Conservation (phyloP, 2,113 vertebrate species). For the Brevimyrus niger region DNA sequence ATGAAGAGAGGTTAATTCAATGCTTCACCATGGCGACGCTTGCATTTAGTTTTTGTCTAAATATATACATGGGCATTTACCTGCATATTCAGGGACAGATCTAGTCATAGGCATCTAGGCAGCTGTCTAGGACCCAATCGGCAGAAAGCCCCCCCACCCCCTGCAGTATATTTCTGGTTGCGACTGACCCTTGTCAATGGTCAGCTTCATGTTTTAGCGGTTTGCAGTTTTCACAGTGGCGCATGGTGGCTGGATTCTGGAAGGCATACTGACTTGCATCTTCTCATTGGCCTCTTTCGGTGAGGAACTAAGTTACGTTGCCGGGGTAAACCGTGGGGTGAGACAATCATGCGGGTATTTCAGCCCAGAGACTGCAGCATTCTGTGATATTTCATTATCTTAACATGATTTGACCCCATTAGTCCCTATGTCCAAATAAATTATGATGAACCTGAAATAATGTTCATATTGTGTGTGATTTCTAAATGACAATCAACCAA, state of each 20-base stretch:
- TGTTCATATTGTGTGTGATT: background rate
- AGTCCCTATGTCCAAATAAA: background rate
- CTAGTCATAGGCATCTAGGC: background rate
- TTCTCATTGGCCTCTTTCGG: slow-evolving; percentile 46
- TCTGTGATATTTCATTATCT: background rate
- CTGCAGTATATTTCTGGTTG: background rate
- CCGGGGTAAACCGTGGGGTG: slow-evolving; percentile 31
- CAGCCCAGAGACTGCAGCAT: background rate
- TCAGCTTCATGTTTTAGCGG: background rate
- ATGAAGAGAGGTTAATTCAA: background rate
- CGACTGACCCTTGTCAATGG: background rate
- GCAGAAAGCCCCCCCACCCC: background rate
- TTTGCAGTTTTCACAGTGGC: slow-evolving; percentile 18
- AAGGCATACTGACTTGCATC: slow-evolving; percentile 42
- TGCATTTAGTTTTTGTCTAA: background rate
- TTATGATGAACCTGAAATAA: background rate
- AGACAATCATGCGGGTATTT: background rate
- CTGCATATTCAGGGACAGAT: background rate
- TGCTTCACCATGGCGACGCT: background rate
- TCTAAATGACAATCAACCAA: background rate
- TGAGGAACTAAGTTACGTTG: slow-evolving; percentile 42
- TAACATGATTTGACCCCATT: background rate
- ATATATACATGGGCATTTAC: background rate
- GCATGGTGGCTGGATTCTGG: slow-evolving; percentile 23
- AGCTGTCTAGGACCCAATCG: background rate